These are phyloP conservation scores for Formica aserva DNA, from an alignment of 2,888 invertebrate species.

Conservation along the genomic window DNA sequence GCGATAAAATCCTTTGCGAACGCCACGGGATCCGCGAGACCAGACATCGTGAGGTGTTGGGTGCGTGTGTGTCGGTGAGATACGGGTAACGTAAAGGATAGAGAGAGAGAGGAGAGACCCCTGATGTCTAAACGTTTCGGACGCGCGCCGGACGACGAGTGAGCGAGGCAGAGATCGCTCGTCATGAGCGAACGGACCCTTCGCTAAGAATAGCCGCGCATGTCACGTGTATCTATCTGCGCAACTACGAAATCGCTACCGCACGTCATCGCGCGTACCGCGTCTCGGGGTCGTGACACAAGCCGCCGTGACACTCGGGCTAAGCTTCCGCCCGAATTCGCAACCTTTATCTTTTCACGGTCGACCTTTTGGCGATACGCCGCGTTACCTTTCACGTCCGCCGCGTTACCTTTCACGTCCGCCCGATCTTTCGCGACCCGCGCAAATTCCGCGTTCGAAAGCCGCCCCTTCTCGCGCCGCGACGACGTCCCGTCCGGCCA, in stretches of 20 bases:
- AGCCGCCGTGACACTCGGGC: conserved; percentile 57
- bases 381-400: conserved; percentile 36
- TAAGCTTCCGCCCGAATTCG: conserved; percentile 68
- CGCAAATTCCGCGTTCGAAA: conserved; percentile 52
- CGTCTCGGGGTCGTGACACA: conserved; percentile 77
- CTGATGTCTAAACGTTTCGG: conserved; percentile 83
- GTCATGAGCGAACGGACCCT: conserved; percentile 78
- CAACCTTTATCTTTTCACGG: conserved; percentile 66
- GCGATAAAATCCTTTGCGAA: conserved; percentile 96
- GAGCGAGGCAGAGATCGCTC: conserved; percentile 83
- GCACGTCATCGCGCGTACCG: conserved; percentile 18
- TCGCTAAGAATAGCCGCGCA: conserved; percentile 85
- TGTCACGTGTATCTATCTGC: conserved; percentile 82
- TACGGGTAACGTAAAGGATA: conserved; percentile 78
- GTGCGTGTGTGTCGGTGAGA: conserved; percentile 64
- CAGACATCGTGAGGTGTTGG: conserved; percentile 79
- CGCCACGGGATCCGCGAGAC: conserved; percentile 91
- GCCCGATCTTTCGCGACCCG: conserved; percentile 19
- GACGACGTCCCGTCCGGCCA: conserved; percentile 61
- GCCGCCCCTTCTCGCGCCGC: conserved; percentile 49
- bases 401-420: conserved; percentile 35
- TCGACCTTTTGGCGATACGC: conserved; percentile 53
- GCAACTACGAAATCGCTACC: conserved; percentile 77
- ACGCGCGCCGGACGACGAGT: conserved; percentile 88
- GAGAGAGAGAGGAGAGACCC: conserved; percentile 82